A percentile compares a stretch with the other conserved stretches of the same genome.
Conservation (phyloP, 2,113 vertebrate genomes). For the Zosterops borbonicus region DNA sequence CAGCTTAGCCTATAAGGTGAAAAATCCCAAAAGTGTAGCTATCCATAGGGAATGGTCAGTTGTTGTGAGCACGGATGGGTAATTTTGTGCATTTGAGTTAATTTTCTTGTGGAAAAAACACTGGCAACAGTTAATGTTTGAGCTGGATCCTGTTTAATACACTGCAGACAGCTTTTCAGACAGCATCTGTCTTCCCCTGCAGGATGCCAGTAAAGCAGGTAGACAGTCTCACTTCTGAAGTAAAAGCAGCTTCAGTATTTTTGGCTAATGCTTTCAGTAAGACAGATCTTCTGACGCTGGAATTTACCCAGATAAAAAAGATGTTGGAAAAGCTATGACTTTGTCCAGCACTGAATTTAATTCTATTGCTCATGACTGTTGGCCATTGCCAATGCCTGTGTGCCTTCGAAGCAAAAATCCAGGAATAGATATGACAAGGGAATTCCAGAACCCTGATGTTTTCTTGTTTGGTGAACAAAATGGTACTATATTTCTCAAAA, state of each 20-base stretch:
- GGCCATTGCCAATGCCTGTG: background rate
- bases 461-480: background rate
- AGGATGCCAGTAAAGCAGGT: slow-evolving; percentile 54
- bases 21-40: background rate
- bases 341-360: background rate
- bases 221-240: slow-evolving; percentile 37
- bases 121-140: slow-evolving; percentile 31
- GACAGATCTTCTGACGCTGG: background rate
- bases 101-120: background rate
- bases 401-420: background rate
- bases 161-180: slow-evolving; percentile 57
- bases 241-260: background rate
- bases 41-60: background rate
- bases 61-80: background rate
- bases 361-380: background rate
- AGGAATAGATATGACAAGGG: background rate
- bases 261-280: background rate
- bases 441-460: background rate
- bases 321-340: background rate
- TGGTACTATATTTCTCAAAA: background rate
- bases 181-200: slow-evolving; percentile 65
- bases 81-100: slow-evolving; percentile 29
- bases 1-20: background rate
- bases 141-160: slow-evolving; percentile 42
- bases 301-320: background rate